These are phyloP conservation scores for Teleogryllus oceanicus DNA, from an alignment of 2,888 invertebrate genomes.

Conservation along the genomic window DNA sequence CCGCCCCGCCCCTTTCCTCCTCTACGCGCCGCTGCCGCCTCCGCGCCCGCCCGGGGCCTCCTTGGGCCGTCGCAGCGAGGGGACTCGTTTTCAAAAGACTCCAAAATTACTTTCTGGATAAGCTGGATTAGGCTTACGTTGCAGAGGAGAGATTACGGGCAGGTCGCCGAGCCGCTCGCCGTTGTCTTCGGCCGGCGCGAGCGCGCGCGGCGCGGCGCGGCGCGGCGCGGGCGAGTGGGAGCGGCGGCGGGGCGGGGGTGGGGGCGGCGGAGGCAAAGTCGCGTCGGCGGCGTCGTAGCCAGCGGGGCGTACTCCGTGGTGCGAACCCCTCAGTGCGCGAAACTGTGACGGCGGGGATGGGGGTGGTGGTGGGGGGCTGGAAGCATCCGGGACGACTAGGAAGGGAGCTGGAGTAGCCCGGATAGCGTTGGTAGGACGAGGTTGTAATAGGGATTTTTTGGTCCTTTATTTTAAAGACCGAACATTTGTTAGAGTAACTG, in stretches of 20 bases:
- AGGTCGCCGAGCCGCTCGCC: conserved; percentile 28
- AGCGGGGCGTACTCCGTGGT: too few species aligned
- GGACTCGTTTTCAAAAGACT: conserved; percentile 41
- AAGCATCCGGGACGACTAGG: too few species aligned
- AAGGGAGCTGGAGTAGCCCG: too few species aligned
- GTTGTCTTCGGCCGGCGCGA: background rate
- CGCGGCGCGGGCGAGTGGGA: background rate
- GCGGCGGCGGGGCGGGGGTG: background rate
- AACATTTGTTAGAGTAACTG: too few species aligned
- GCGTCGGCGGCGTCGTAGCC: too few species aligned
- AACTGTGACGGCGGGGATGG: too few species aligned
- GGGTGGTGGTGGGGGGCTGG: too few species aligned
- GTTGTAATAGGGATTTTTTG: too few species aligned
- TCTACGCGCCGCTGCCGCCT: background rate
- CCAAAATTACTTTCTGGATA: conserved; percentile 44
- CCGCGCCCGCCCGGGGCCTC: background rate
- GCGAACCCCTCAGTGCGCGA: too few species aligned
- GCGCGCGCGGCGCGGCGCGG: background rate
- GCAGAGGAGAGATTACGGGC: conserved; percentile 36
- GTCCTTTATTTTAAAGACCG: too few species aligned
- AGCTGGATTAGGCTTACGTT: conserved; percentile 41
- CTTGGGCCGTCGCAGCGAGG: background rate
- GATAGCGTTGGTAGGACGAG: too few species aligned
- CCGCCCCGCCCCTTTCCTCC: background rate
- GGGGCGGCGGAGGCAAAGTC: too few species aligned